These are phyloP conservation scores for Chelon labrosus DNA, from an alignment of 2,797 vertebrate genomes.

Conservation along the genomic window DNA sequence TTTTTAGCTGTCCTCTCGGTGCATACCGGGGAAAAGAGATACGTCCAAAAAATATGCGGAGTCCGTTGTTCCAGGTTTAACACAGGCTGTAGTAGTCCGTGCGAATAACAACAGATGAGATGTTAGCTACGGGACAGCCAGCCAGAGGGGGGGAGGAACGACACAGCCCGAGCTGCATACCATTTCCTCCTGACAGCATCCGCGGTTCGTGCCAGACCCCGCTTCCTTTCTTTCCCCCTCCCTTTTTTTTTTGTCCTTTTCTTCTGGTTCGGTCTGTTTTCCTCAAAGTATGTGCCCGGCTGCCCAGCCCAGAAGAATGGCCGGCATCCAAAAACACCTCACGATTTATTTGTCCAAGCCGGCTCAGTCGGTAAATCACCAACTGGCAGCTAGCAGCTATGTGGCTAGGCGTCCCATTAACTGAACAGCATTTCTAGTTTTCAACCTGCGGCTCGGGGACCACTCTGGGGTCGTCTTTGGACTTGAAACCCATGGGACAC, in stretches of 20 bases:
- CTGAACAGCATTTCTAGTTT: no score
- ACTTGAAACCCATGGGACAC: no score
- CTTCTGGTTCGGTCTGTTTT: background rate
- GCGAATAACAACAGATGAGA: conserved; percentile 1
- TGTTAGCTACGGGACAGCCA: conserved; percentile 37
- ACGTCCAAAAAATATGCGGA: background rate
- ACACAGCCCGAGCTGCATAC: conserved; percentile 37
- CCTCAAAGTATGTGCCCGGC: conserved; percentile 4
- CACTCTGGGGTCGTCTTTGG: no score
- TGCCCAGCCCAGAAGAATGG: background rate
- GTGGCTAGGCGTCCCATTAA: no score
- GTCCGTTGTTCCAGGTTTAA: background rate
- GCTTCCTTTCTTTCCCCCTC: conserved; percentile 4
- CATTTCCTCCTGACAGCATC: conserved; percentile 53
- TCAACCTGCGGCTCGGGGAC: no score
- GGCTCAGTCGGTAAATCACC: no score
- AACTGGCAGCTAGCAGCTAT: no score
- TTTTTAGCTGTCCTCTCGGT: conserved; percentile 1
- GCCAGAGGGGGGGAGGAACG: conserved; percentile 47
- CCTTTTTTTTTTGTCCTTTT: no score
- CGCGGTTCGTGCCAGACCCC: background rate
- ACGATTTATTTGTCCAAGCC: no score
- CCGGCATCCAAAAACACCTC: background rate
- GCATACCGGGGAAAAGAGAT: conserved; percentile 47
- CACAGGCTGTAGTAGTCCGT: background rate